Evolutionary conservation across 2,797 vertebrate species (phyloP).

Genomic region (Ispidina lecontei): DNA sequence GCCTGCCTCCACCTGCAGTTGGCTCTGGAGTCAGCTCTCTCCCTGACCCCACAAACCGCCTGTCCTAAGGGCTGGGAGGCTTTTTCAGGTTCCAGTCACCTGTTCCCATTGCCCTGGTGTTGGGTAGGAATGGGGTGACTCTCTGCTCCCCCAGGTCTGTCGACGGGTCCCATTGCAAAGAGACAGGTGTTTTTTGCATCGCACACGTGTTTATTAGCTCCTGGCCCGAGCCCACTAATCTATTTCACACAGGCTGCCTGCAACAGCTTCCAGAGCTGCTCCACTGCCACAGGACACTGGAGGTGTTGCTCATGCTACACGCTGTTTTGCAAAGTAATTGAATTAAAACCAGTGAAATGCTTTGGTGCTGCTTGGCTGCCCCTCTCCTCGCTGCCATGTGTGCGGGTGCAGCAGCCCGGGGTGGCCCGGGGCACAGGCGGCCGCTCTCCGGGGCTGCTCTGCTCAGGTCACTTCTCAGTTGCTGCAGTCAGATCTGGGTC

Average conservation of each 20-base stretch:
- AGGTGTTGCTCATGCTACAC: neutral
- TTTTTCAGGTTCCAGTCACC: neutral
- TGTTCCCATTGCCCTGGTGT: fast-evolving
- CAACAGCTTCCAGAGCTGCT: neutral
- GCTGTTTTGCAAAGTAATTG: neutral
- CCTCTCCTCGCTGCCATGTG: fast-evolving
- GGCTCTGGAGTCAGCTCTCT: neutral
- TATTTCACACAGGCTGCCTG: neutral
- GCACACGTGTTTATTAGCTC: neutral
- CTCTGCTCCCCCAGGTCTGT: neutral
- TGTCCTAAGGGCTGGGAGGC: neutral
- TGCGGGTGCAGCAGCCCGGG: fast-evolving
- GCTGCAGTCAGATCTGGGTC: constrained; percentile 35
- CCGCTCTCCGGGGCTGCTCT: neutral
- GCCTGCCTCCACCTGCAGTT: neutral
- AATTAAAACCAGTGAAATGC: neutral
- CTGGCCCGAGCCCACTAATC: neutral
- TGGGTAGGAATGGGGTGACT: neutral
- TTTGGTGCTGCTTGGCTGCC: neutral
- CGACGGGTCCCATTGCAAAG: fast-evolving
- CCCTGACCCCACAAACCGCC: neutral
- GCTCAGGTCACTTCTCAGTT: neutral
- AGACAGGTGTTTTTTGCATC: neutral
- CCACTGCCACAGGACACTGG: fast-evolving
- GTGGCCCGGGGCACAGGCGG: fast-evolving